phyloP scores from a whole-genome alignment of 2,888 invertebrate species.

The Drosophila diplacantha region DNA sequence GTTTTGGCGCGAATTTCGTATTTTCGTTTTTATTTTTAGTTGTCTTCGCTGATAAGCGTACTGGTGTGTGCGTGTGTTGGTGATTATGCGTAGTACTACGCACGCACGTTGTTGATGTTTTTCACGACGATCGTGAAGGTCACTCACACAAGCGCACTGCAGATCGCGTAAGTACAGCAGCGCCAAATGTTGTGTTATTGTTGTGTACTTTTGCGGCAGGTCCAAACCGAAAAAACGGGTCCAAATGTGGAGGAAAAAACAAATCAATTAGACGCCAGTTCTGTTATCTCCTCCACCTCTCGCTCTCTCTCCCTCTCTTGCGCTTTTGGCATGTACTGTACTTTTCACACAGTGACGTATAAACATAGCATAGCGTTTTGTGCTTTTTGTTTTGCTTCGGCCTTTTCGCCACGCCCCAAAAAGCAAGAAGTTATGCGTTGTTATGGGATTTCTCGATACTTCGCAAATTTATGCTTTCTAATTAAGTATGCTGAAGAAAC shows the following conservation, averaged over 20 bases:
- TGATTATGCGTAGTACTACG: slow-evolving; percentile 43
- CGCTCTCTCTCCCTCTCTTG: slow-evolving; percentile 11
- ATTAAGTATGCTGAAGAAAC: slow-evolving; percentile 33
- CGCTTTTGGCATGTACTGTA: slow-evolving; percentile 55
- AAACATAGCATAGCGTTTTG: slow-evolving; percentile 30
- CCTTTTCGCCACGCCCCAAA: slow-evolving; percentile 42
- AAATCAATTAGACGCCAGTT: slow-evolving; percentile 40
- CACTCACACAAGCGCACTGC: slow-evolving; percentile 43
- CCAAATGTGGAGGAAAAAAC: slow-evolving; percentile 14
- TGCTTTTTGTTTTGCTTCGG: slow-evolving; percentile 58
- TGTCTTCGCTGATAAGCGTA: slow-evolving; percentile 54
- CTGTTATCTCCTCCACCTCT: slow-evolving; percentile 28
- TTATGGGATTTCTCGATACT: slow-evolving; percentile 5
- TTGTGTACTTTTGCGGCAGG: slow-evolving; percentile 38
- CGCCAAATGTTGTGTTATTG: slow-evolving; percentile 26
- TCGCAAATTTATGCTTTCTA: slow-evolving; percentile 21
- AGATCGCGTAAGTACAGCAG: slow-evolving; percentile 61
- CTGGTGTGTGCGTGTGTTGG: slow-evolving; percentile 17
- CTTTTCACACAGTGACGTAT: slow-evolving; percentile 46
- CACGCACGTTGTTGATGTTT: slow-evolving; percentile 56
- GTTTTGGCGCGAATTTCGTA: slow-evolving; percentile 59
- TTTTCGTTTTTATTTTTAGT: slow-evolving; percentile 58
- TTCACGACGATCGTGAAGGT: slow-evolving; percentile 60
- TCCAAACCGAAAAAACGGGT: slow-evolving; percentile 20
- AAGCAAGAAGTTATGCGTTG: slow-evolving; percentile 11